Evolutionary conservation across 64 coral and sea anemone species (phyloP).

Genomic region (Astreopora myriophthalma): DNA sequence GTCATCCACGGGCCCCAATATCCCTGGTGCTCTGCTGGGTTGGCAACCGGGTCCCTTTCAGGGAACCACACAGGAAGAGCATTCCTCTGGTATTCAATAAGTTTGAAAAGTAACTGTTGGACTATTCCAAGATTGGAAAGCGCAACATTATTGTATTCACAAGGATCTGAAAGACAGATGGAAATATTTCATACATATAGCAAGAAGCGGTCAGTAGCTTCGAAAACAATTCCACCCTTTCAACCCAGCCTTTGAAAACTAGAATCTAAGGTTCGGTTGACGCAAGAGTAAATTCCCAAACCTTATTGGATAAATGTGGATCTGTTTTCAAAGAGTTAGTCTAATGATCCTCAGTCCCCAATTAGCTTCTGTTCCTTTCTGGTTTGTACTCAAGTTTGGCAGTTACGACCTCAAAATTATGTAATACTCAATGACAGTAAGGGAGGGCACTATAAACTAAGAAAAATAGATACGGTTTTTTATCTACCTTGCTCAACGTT

Average conservation of each 20-base stretch:
- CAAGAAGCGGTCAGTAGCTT: background rate
- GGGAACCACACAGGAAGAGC: conserved; percentile 79
- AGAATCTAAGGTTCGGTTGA: background rate
- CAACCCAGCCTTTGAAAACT: no score
- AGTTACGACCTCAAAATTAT: background rate
- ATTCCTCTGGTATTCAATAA: conserved; percentile 68
- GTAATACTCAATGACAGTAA: background rate
- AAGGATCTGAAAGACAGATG: conserved; percentile 78
- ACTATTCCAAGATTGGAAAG: conserved; percentile 49
- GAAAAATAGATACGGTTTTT: background rate
- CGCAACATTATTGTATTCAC: conserved; percentile 89
- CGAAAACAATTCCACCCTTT: no score
- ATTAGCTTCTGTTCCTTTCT: background rate
- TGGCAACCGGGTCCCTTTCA: conserved; percentile 63
- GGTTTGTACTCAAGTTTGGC: no score
- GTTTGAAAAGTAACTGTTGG: background rate
- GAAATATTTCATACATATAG: background rate
- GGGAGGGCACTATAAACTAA: background rate
- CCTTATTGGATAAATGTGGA: no score
- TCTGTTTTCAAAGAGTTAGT: no score
- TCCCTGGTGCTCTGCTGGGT: conserved; percentile 40
- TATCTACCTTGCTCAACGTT: conserved; percentile 72
- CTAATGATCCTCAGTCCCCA: background rate
- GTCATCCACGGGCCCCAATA: conserved; percentile 87
- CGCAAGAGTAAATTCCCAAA: no score